Base-by-base conservation (phyloP, 2,888 invertebrate species). In the Cynaeus angustus region DNA sequence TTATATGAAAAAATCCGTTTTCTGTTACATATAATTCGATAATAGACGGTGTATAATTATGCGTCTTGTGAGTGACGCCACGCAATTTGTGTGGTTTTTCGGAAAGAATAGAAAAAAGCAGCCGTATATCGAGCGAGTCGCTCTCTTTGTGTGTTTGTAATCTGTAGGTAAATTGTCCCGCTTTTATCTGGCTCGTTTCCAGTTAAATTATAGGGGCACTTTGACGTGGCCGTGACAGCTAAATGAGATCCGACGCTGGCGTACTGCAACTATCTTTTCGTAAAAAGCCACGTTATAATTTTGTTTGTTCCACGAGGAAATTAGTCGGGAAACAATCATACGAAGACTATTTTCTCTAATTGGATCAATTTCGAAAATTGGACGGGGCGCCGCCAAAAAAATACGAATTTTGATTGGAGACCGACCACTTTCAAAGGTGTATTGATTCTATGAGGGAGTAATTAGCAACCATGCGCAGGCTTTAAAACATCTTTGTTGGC, bases 151-250 rank as follows among this genome's bases (percentile, higher is more conserved):
- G 77, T 76, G 78, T 80, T 78, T 76, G 78, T 80, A 80, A 78
- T 79, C 77, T 78, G 77, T 76, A 75, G 80, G 80, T 81, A 81
- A 82, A 82, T 82, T 80, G 82, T 82, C 80, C 80, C 69, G 81
- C 76, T 80, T 80, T 80, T 79, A 79, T 79, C 79, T 75, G 78
- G 78, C 78, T 78, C 74, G 79, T 81, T 82, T 78, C 75, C 77
- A 82, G 77, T 77, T 72, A 81, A 84, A 83, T 84, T 83, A 84
- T 82, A 84, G 84, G 83, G 80, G 81, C 79, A 75, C 78, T 79
- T 81, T 84, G 84, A 84, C 79, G 81, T 78, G 80, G 73, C 82
- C 76, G 81, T 84, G 84, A 84, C 84, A 83, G 83, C 78, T 76
- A 83, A 83, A 84, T 84, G 81, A 81, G 82, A 76, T 75, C 71